phyloP scores from a whole-genome alignment of 2,888 invertebrate species.

The Macrosiphum euphorbiae region DNA sequence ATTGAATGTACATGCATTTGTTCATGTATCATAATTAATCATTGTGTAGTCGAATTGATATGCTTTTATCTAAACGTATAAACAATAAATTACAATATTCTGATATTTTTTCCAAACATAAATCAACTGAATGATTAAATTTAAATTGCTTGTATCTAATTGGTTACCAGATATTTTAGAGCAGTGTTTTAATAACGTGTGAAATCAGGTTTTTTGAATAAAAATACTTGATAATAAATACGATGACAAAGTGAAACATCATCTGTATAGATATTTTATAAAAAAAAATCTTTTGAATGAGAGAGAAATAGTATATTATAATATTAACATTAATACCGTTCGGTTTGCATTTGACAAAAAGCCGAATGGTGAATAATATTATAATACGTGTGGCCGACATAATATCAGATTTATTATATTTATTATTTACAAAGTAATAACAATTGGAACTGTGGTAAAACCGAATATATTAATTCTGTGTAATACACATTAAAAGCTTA shows the following conservation, averaged over 20 bases:
- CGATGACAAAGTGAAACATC: background rate
- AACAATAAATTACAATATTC: background rate
- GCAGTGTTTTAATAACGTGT: background rate
- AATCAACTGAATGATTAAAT: background rate
- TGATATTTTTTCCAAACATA: background rate
- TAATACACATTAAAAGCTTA: conserved; percentile 4
- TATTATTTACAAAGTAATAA: background rate
- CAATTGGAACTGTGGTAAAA: background rate
- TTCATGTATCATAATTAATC: background rate
- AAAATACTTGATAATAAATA: background rate
- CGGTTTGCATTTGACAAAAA: background rate
- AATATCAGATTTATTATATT: background rate
- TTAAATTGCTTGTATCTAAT: background rate
- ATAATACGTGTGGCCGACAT: background rate
- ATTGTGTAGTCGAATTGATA: background rate
- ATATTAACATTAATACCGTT: background rate
- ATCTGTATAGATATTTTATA: background rate
- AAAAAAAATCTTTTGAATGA: background rate
- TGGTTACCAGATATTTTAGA: background rate
- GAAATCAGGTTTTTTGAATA: background rate
- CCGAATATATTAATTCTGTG: background rate
- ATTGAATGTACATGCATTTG: background rate
- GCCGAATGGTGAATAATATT: background rate
- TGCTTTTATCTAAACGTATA: background rate
- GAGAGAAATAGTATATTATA: background rate